A percentile compares a stretch with the other conserved stretches of the same genome.
These are phyloP conservation scores for Chionis minor DNA, from an alignment of 2,113 vertebrate genomes.

Conservation along the genomic window DNA sequence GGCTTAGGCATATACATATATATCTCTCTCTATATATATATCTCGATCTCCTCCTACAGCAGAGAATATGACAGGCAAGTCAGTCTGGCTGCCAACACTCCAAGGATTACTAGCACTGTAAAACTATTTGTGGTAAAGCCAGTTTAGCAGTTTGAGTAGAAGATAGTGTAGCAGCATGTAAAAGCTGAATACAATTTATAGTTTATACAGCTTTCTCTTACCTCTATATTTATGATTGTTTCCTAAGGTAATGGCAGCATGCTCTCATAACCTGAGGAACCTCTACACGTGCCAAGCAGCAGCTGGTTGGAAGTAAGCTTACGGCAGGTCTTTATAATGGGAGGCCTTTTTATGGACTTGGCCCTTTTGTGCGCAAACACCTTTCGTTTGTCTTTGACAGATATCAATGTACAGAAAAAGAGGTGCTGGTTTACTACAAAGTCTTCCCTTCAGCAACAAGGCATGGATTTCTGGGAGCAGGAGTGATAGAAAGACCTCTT, in stretches of 20 bases:
- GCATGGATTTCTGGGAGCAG: slow-evolving; percentile 89
- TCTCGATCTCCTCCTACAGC: not conserved
- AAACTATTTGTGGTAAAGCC: not conserved
- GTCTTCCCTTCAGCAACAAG: slow-evolving; percentile 81
- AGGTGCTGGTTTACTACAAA: slow-evolving; percentile 87
- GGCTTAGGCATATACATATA: not conserved
- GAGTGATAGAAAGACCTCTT: slow-evolving; percentile 82
- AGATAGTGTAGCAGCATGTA: not conserved
- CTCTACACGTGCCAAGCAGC: slow-evolving; percentile 78
- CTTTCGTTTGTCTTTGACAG: slow-evolving; percentile 58
- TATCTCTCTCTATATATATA: no score
- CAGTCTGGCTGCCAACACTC: not conserved
- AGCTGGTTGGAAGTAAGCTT: slow-evolving; percentile 89
- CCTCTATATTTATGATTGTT: not conserved
- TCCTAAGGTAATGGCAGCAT: slow-evolving; percentile 87
- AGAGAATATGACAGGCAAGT: not conserved
- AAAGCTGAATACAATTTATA: not conserved
- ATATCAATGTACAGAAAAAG: slow-evolving; percentile 86
- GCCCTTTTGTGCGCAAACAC: not conserved
- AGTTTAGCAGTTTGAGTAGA: not conserved
- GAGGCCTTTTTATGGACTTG: not conserved
- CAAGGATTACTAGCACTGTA: not conserved
- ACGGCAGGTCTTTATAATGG: not conserved
- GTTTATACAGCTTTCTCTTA: not conserved
- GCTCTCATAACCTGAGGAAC: slow-evolving; percentile 83